Percentiles rank a stretch among this genome's conserved stretches.
Evolutionary conservation across 1,140 invertebrate genomes (phyloP).

Genomic region (Ips typographus): DNA sequence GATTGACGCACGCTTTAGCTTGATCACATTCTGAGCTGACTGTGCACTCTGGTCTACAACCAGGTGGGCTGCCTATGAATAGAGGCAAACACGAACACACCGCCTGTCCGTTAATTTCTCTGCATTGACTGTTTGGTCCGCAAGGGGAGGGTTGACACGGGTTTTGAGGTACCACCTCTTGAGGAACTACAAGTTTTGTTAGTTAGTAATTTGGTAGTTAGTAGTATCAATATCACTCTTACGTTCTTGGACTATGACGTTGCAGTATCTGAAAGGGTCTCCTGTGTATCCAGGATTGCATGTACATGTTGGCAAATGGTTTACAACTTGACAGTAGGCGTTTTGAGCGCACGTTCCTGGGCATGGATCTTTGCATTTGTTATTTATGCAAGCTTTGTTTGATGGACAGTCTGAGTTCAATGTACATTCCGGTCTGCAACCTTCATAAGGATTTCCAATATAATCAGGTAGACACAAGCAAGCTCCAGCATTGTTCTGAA

Average conservation of each 20-base stretch:
- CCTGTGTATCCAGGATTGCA: slow-evolving; percentile 61
- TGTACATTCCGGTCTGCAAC: slow-evolving; percentile 66
- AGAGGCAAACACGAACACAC: slow-evolving; percentile 79
- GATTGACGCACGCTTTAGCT: slow-evolving; percentile 75
- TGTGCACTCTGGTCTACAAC: slow-evolving; percentile 79
- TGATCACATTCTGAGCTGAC: slow-evolving; percentile 78
- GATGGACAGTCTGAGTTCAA: slow-evolving; percentile 65
- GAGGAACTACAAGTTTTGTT: slow-evolving; percentile 12
- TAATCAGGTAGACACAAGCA: slow-evolving; percentile 69
- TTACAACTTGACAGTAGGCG: slow-evolving; percentile 61
- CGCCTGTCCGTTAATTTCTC: slow-evolving; percentile 68
- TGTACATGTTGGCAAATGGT: slow-evolving; percentile 59
- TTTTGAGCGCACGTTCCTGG: slow-evolving; percentile 66
- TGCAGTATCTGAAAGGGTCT: slow-evolving; percentile 62
- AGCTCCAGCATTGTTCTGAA: slow-evolving; percentile 60
- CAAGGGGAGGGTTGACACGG: slow-evolving; percentile 80
- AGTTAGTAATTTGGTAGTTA: no score
- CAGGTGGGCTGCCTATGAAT: slow-evolving; percentile 76
- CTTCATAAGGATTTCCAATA: slow-evolving; percentile 72
- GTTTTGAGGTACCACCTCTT: slow-evolving; percentile 51
- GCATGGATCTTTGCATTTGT: slow-evolving; percentile 67
- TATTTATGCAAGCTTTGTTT: slow-evolving; percentile 61
- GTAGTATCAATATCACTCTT: slow-evolving; percentile 17
- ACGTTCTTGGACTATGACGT: slow-evolving; percentile 44
- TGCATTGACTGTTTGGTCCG: slow-evolving; percentile 78